These are phyloP conservation scores for Plusia festucae DNA, from an alignment of 2,888 invertebrate genomes.

Conservation along the genomic window DNA sequence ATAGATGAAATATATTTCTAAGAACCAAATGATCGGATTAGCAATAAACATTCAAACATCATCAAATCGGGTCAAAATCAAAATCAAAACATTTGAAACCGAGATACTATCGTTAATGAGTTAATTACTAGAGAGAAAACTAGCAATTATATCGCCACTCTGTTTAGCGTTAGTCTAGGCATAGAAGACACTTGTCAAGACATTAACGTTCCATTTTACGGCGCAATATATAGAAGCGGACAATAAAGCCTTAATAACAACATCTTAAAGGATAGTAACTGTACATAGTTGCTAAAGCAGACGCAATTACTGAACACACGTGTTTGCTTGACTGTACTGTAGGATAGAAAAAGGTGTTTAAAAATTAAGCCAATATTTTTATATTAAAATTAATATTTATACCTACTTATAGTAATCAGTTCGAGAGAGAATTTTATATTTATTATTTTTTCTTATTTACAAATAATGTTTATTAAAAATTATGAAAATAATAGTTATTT, in stretches of 20 bases:
- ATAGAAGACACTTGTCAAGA: conserved; percentile 50
- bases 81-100: background rate
- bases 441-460: too few species aligned
- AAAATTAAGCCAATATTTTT: too few species aligned
- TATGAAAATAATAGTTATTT: too few species aligned
- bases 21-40: background rate
- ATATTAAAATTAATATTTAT: too few species aligned
- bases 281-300: conserved; percentile 71
- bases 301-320: conserved; percentile 65
- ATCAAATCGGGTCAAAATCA: background rate
- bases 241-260: conserved; percentile 65
- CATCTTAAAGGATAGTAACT: conserved; percentile 69
- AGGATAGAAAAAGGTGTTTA: conserved; percentile 26
- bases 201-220: conserved; percentile 63
- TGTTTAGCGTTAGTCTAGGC: conserved; percentile 13
- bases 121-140: conserved; percentile 9
- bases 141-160: conserved; percentile 11
- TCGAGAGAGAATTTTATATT: too few species aligned
- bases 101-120: background rate
- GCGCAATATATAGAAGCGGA: conserved; percentile 60
- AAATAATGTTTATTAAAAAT: too few species aligned
- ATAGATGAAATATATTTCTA: too few species aligned
- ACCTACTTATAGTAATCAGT: too few species aligned
- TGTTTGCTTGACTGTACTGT: conserved; percentile 20
- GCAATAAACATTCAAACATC: background rate